Conservation (phyloP, 1,140 invertebrate genomes). For the Archegozetes longisetosus region DNA sequence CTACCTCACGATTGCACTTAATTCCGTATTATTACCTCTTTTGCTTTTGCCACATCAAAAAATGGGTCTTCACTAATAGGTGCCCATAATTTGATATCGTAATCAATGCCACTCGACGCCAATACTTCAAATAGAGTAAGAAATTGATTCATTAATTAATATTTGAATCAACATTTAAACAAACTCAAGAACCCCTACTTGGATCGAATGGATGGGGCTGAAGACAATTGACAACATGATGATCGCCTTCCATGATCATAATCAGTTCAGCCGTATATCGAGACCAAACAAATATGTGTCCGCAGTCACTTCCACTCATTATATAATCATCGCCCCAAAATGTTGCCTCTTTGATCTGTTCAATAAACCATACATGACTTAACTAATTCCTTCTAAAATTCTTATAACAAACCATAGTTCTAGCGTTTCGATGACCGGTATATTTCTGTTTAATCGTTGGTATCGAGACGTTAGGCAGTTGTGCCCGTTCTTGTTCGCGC, state of each 20-base stretch:
- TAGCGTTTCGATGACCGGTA: slow-evolving; percentile 63
- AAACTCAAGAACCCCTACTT: slow-evolving; percentile 22
- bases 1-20: too few species aligned
- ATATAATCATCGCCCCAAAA: slow-evolving; percentile 83
- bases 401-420: slow-evolving; percentile 30
- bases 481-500: slow-evolving; percentile 1
- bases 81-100: slow-evolving; percentile 73
- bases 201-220: slow-evolving; percentile 63
- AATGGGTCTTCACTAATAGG: slow-evolving; percentile 40
- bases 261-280: slow-evolving; percentile 58
- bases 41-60: slow-evolving; percentile 49
- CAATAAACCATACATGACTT: not conserved
- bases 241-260: slow-evolving; percentile 68
- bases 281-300: slow-evolving; percentile 89
- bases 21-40: slow-evolving; percentile 56
- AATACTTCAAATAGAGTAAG: slow-evolving; percentile 35
- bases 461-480: slow-evolving; percentile 34
- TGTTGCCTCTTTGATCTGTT: slow-evolving; percentile 69
- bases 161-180: not conserved
- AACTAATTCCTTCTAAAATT: not conserved
- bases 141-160: slow-evolving; percentile 4
- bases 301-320: slow-evolving; percentile 84
- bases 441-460: slow-evolving; percentile 43
- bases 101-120: slow-evolving; percentile 75
- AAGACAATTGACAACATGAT: slow-evolving; percentile 73